These are phyloP conservation scores for Ramazzottius varieornatus DNA, from an alignment of 2,888 invertebrate genomes.

Conservation along the genomic window DNA sequence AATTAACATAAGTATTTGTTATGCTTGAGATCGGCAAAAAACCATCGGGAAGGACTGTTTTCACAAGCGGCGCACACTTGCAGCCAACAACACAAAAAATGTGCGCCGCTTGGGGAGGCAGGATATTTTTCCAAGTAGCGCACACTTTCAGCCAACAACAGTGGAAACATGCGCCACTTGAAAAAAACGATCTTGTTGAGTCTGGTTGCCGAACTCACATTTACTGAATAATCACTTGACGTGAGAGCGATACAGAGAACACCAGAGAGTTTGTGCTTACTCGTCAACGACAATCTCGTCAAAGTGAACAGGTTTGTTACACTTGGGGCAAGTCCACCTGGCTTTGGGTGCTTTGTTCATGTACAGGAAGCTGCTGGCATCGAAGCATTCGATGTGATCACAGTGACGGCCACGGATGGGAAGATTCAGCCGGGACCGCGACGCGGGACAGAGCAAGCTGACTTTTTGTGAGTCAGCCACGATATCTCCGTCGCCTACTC, in stretches of 20 bases:
- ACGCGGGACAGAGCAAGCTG: slow-evolving; percentile 2
- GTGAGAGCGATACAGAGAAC: too few species aligned
- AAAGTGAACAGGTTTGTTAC: neutral
- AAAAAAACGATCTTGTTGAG: too few species aligned
- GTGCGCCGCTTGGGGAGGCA: too few species aligned
- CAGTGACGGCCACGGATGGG: neutral
- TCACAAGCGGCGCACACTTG: neutral
- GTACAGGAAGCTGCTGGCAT: neutral
- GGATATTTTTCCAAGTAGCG: too few species aligned
- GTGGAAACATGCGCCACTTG: too few species aligned
- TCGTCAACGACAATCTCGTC: slow-evolving; percentile 4
- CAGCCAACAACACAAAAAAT: neutral
- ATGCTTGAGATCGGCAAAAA: too few species aligned
- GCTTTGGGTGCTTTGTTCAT: neutral
- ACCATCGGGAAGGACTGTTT: neutral
- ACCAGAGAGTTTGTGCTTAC: neutral
- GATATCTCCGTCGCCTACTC: neutral
- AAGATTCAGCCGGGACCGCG: neutral
- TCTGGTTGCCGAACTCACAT: too few species aligned
- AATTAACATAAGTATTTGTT: too few species aligned
- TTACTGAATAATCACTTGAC: too few species aligned
- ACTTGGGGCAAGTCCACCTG: neutral
- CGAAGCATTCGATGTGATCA: slow-evolving; percentile 1
- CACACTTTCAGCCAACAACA: too few species aligned
- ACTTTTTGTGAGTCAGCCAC: neutral